Percentiles rank a stretch among this genome's conserved stretches.
Evolutionary conservation across 2,113 vertebrate genomes (phyloP).

Genomic region (Pedionomus torquatus): DNA sequence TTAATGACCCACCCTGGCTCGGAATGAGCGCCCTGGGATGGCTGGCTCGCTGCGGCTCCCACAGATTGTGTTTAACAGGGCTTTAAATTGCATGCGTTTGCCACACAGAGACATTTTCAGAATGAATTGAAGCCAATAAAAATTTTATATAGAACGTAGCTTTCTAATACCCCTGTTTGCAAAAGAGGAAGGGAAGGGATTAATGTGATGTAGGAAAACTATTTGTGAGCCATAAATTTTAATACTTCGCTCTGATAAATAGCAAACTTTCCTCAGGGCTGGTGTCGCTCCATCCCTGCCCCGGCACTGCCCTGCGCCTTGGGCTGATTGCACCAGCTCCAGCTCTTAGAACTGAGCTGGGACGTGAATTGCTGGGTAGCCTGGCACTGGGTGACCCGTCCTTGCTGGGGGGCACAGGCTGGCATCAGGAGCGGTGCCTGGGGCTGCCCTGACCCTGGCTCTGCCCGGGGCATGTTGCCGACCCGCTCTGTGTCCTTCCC

Average conservation of each 20-base stretch:
- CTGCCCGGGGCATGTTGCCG: fast-evolving
- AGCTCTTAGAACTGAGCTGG: neutral
- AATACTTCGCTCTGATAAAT: neutral
- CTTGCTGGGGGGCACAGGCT: neutral
- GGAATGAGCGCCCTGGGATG: constrained; percentile 32
- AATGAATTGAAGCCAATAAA: constrained; percentile 72
- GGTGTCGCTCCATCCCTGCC: neutral
- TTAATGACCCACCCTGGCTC: constrained; percentile 30
- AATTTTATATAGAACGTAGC: constrained; percentile 58
- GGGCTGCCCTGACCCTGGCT: neutral
- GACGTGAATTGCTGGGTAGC: neutral
- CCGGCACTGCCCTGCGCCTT: fast-evolving
- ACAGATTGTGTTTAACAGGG: constrained; percentile 69
- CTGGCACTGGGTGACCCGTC: fast-evolving
- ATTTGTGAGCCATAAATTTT: constrained; percentile 51
- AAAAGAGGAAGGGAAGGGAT: constrained; percentile 40
- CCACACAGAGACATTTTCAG: constrained; percentile 64
- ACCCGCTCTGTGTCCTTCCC: neutral
- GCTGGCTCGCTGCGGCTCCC: constrained; percentile 46
- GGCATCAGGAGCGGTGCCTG: fast-evolving
- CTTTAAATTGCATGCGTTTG: constrained; percentile 77
- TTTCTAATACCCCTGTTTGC: constrained; percentile 29
- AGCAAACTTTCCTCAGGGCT: neutral
- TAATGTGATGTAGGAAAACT: constrained; percentile 44
- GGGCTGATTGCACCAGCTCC: neutral